Base-by-base conservation (phyloP, 1,140 invertebrate genomes). In the Bradynema listronoti region DNA sequence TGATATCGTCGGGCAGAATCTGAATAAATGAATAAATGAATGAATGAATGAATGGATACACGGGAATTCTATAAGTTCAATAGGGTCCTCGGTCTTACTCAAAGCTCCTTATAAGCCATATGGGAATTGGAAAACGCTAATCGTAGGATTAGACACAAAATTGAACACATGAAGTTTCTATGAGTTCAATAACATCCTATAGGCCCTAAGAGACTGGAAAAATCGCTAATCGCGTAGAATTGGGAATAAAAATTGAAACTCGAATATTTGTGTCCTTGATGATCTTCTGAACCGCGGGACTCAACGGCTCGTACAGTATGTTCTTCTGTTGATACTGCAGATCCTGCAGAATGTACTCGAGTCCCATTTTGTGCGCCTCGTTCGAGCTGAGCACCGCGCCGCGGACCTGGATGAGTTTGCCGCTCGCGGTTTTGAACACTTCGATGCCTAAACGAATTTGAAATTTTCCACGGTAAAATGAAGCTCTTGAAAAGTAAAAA, bases 1-100 rank as follows among this genome's bases (percentile, higher is more conserved):
- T 65, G 14, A 77, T 77, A 30, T 77, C 74, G 24, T 73, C 71
- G 14, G 74, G 75, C 25, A 77, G 49, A 33, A 77, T 71, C 74
- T 76, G 46, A 45, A 76, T 49, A 22, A 22, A 14, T 19, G 43
- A 51, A 34, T 27, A 4, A 16, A n/a, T 14, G 11, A 36, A 9
- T 24, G 16, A 3, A 19, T 43, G 24, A 66, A 56, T 67, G 7
- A 60, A 16, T 11, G n/a, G 11, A n/a, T 14, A 9, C 11, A 47
- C 11, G 11, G 9, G 9, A 47, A 14, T 56, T 6, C 14, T 56
- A 24, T 14, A 5, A 25, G 25, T 6, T 45, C 24, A 6, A 4
- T 49, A 1, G 9, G 36, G 11, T 39, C 19, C 19, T 19, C 11
- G 36, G 11, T 39, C 19, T 39, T 19, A 39, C 19, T 19, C 11